Conservation (phyloP, 2,797 vertebrate genomes). For the Alfaro cultratus region DNA sequence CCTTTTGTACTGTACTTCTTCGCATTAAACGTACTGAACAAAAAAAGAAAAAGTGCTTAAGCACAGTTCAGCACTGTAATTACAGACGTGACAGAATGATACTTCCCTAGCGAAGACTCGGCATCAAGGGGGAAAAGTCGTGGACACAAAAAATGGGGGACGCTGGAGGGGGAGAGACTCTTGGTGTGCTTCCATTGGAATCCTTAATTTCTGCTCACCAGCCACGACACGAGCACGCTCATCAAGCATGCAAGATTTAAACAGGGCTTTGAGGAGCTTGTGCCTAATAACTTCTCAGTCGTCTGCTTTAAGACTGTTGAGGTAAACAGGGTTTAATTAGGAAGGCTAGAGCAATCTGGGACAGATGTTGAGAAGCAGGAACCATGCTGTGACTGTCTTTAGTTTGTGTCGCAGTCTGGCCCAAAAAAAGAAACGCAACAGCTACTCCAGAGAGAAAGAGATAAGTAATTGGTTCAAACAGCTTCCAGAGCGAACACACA, state of each 20-base stretch:
- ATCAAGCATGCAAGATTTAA: conserved; percentile 52
- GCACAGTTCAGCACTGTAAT: conserved; percentile 63
- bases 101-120: conserved; percentile 5
- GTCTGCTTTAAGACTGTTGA: conserved; percentile 66
- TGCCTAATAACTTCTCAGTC: conserved; percentile 67
- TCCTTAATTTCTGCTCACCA: conserved; percentile 37
- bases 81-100: conserved; percentile 47
- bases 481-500: not conserved
- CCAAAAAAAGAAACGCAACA: conserved; percentile 8
- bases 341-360: conserved; percentile 65
- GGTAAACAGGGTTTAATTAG: conserved; percentile 78
- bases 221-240: conserved; percentile 23
- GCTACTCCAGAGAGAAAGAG: conserved; percentile 33
- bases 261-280: conserved; percentile 58
- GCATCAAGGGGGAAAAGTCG: conserved; percentile 42
- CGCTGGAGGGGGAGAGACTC: conserved; percentile 35
- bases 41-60: conserved; percentile 64
- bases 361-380: conserved; percentile 70
- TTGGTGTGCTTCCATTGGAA: conserved; percentile 39
- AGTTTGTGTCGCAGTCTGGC: conserved; percentile 29
- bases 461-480: conserved; percentile 44
- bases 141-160: conserved; percentile 23
- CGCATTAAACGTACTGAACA: conserved; percentile 47
- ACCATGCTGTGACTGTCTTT: conserved; percentile 57
- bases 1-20: conserved; percentile 30